These are phyloP conservation scores for Benitochromis conjunctus DNA, from an alignment of 2,113 vertebrate species.

Conservation along the genomic window DNA sequence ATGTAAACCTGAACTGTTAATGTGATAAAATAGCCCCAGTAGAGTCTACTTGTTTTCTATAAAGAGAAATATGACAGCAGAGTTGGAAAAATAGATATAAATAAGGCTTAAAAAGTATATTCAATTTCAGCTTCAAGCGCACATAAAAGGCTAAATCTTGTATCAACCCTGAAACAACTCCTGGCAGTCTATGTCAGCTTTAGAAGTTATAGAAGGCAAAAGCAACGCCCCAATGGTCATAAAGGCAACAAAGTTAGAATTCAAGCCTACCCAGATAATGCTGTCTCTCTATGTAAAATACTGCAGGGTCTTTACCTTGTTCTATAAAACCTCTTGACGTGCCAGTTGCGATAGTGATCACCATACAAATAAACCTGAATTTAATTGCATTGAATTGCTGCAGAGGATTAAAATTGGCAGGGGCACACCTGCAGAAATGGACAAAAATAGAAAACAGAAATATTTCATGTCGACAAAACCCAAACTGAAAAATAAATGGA, in stretches of 20 bases:
- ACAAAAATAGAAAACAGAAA: not conserved
- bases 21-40: not conserved
- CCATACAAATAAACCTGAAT: not conserved
- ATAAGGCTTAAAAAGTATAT: not conserved
- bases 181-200: not conserved
- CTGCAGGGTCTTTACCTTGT: not conserved
- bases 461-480: not conserved
- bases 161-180: not conserved
- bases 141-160: not conserved
- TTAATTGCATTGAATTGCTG: not conserved
- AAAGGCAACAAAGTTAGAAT: not conserved
- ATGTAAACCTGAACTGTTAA: slow-evolving; percentile 15
- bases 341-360: not conserved
- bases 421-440: not conserved
- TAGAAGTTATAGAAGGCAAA: not conserved
- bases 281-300: not conserved
- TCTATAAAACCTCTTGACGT: not conserved
- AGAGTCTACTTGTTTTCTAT: not conserved
- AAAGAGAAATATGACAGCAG: not conserved
- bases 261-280: not conserved
- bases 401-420: too few relatives aligned
- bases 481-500: accelerated
- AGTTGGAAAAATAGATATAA: not conserved
- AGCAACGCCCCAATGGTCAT: not conserved
- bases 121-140: not conserved